Percentiles rank a stretch among this genome's conserved stretches.
Conservation (phyloP, 1,140 invertebrate genomes). For the Danaus plexippus region DNA sequence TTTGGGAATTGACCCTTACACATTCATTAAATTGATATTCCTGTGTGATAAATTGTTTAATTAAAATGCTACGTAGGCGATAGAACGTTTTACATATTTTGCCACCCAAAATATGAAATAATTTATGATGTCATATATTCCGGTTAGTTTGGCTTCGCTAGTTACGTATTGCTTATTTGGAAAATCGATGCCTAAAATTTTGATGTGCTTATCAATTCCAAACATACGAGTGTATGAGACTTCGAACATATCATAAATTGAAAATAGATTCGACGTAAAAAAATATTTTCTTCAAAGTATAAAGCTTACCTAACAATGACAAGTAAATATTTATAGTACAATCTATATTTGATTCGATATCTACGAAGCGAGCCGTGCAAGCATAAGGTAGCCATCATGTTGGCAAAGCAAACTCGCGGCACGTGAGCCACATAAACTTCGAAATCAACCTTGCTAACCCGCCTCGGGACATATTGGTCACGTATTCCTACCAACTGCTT, state of each 20-base stretch:
- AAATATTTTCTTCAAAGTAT: too few relatives aligned
- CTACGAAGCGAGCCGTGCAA: constrained; percentile 33
- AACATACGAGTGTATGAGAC: too few relatives aligned
- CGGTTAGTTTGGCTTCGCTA: too few relatives aligned
- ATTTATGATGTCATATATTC: too few relatives aligned
- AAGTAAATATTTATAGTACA: constrained; percentile 34
- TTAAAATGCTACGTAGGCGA: constrained; percentile 5
- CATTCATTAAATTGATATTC: constrained; percentile 28
- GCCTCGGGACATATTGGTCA: constrained; percentile 48
- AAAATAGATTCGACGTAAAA: too few relatives aligned
- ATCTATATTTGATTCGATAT: constrained; percentile 56
- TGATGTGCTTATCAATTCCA: too few relatives aligned
- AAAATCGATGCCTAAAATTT: too few relatives aligned
- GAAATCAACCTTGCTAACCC: constrained; percentile 34
- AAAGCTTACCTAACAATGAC: too few relatives aligned
- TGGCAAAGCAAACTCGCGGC: constrained; percentile 51
- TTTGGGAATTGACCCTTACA: constrained; percentile 39
- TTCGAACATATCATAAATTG: too few relatives aligned
- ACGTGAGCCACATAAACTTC: constrained; percentile 55
- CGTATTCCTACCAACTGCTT: constrained; percentile 43
- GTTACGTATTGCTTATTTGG: too few relatives aligned
- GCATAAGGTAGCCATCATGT: constrained; percentile 49
- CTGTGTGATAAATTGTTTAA: constrained; percentile 6
- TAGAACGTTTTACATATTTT: too few relatives aligned
- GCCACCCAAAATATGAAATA: too few relatives aligned